A percentile compares a stretch with the other conserved stretches of the same genome.
phyloP scores from a whole-genome alignment of 1,140 invertebrate genomes.

The Lepidurus apus region DNA sequence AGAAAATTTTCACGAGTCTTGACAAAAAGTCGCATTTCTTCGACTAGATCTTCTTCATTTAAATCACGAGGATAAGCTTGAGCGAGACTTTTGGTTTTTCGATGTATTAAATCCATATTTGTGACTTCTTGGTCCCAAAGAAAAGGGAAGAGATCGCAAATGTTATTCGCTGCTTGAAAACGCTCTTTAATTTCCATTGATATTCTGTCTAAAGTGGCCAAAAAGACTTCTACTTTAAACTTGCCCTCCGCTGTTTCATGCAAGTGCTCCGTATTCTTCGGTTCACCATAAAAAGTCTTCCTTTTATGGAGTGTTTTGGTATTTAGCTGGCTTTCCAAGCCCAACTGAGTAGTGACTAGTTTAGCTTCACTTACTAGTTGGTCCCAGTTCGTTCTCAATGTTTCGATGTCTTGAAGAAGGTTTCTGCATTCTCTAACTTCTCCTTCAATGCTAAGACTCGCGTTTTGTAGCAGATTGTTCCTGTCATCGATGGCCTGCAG shows the following conservation, averaged over 20 bases:
- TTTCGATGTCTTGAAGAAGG: conserved; percentile 7
- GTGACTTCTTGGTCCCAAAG: conserved; percentile 23
- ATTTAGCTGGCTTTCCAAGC: background rate
- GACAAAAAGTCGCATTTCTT: conserved; percentile 15
- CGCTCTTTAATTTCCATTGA: conserved; percentile 25
- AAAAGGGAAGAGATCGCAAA: conserved; percentile 25
- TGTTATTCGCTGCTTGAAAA: conserved; percentile 1
- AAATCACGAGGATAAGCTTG: conserved; percentile 23
- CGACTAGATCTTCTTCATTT: conserved; percentile 24
- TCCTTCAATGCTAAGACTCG: conserved; percentile 21
- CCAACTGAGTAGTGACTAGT: background rate
- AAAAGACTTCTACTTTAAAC: conserved; percentile 25
- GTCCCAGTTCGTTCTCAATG: conserved; percentile 23
- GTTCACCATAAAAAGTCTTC: conserved; percentile 25
- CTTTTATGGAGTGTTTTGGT: conserved; percentile 20
- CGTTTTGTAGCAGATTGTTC: background rate
- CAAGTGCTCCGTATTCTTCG: conserved; percentile 10
- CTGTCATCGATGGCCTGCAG: conserved; percentile 29
- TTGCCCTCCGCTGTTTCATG: background rate
- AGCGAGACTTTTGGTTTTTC: background rate
- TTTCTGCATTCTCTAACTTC: conserved; percentile 26
- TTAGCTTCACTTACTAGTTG: conserved; percentile 17
- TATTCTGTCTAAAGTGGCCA: conserved; percentile 22
- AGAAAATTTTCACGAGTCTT: background rate
- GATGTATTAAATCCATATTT: conserved; percentile 13